Percentiles rank a stretch among this genome's conserved stretches.
Evolutionary conservation across 2,797 vertebrate genomes (phyloP).

Genomic region (Nyctalus aviator): DNA sequence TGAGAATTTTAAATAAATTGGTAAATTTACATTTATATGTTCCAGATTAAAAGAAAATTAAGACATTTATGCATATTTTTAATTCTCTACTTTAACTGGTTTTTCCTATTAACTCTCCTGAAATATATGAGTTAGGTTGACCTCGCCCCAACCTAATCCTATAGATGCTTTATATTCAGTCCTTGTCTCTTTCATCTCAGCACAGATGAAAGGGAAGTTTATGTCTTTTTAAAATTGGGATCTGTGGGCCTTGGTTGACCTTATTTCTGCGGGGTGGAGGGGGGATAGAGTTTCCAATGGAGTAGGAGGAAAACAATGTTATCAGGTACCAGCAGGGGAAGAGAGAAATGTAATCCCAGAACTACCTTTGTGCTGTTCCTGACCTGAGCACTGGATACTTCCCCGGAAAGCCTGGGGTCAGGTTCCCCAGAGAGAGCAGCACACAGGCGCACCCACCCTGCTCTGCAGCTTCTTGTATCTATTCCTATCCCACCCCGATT

Average conservation of each 20-base stretch:
- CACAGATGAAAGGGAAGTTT: not conserved
- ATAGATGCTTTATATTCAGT: not conserved
- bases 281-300: not conserved
- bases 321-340: not conserved
- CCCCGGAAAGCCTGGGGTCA: not conserved
- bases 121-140: not conserved
- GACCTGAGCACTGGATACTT: not conserved
- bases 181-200: not conserved
- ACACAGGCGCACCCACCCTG: accelerated
- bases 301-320: not conserved
- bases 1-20: not conserved
- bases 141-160: not conserved
- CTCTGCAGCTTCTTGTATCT: not conserved
- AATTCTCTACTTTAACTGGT: not conserved
- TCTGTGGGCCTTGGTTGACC: not conserved
- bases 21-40: not conserved
- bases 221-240: not conserved
- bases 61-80: not conserved
- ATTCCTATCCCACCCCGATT: not conserved
- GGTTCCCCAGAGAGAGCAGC: not conserved
- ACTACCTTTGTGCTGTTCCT: not conserved
- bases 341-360: not conserved
- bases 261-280: not conserved
- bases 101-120: not conserved
- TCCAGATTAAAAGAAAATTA: conserved; percentile 11